phyloP scores from a whole-genome alignment of 2,113 vertebrate species.

The Onychorhynchus coronatus region DNA sequence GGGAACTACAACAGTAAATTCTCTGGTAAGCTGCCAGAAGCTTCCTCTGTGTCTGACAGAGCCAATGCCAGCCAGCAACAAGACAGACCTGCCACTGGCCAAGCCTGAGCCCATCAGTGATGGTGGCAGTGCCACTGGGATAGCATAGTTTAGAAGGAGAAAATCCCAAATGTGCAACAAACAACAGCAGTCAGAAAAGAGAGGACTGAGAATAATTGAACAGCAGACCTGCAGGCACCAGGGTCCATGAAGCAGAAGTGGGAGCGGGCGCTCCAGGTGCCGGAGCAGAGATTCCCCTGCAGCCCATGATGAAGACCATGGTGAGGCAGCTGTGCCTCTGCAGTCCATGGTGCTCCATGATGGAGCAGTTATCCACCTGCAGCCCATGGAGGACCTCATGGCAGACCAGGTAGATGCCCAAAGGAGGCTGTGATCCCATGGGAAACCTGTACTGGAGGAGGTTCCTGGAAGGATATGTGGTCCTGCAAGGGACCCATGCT shows the following conservation, averaged over 20 bases:
- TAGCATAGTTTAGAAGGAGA: neutral
- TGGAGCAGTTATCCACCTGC: neutral
- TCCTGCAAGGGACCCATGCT: neutral
- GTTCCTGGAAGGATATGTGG: neutral
- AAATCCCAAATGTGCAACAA: neutral
- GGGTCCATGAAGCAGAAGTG: neutral
- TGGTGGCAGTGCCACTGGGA: fast-evolving
- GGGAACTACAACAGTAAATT: neutral
- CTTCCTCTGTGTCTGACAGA: neutral
- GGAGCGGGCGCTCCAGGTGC: neutral
- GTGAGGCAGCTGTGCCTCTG: neutral
- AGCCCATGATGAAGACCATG: neutral
- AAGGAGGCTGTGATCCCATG: neutral
- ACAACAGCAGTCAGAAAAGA: neutral
- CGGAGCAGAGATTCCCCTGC: neutral
- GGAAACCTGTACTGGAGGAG: neutral
- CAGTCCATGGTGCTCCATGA: fast-evolving
- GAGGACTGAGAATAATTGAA: neutral
- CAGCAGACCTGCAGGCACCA: neutral
- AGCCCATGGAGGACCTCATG: neutral
- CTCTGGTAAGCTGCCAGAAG: neutral
- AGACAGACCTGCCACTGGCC: fast-evolving
- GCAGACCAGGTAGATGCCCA: neutral
- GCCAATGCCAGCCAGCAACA: neutral
- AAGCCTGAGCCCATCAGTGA: neutral